Evolutionary conservation across 2,888 invertebrate species (phyloP), one percentile per base, ranked within the genome.

Genomic region (Thymelicus sylvestris): DNA sequence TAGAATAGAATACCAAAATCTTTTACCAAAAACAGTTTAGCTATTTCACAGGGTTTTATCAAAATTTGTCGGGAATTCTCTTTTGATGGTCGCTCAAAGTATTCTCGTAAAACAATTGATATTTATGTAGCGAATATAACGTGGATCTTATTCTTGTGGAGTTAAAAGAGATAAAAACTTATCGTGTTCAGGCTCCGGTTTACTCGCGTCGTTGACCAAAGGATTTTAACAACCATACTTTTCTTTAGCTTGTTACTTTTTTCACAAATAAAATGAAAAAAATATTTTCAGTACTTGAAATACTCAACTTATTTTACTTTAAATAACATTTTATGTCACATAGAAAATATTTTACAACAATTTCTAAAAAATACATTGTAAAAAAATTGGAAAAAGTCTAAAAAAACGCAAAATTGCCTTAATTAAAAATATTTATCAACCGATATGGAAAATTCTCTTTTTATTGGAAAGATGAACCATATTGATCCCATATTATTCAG

Each of bases 51-150:
- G 50, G 64, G 31, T 12, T 48, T 6, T 64, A 64, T 64, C 50
- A 64, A 64, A 65, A 52, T 64, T 50, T 55, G 65, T 41, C 41
- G 24, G 24, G 65, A 55, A 52, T 39, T 65, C 52, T 55, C 65
- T 41, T 65, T 65, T 55, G 65, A 55, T 55, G 55, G 52, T 65
- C 55, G 13, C 24, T 10, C 19, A 13, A 65, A 55, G 64, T 52
- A 64, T 55, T 65, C 55, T 65, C 41, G 55, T 41, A 55, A 8
- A 41, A 65, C 65, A 24, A 55, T 65, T 55, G 52, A 41, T 19
- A 55, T 65, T 65, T 65, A 65, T 55, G 55, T 41, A 55, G 65
- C 65, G 65, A 52, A 50, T 24, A 55, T 50, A 41, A 52, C 65
- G 12, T 10, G 52, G 38, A 59, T n/a, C n/a, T 31, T 38, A n/a